Base-by-base conservation (phyloP, 2,113 vertebrate species). In the Pterophyllum scalare region DNA sequence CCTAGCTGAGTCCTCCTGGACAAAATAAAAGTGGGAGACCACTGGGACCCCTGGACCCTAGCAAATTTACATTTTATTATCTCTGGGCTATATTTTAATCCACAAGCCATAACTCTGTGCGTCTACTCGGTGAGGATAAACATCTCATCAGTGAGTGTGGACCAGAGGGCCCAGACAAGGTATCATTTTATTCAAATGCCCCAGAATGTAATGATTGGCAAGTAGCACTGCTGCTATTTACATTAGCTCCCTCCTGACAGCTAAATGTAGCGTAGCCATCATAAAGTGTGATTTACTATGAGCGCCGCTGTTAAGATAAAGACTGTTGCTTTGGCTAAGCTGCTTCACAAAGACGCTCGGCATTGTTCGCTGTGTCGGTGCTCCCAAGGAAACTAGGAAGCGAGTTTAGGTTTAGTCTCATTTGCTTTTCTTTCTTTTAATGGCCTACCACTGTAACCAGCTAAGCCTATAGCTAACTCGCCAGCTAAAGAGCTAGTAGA, bases 401-500 rank as follows among this genome's bases (percentile, higher is more conserved):
- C 33, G 13, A 56, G 60, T 40, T 43, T 12, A 13, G 3, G 11
- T 46, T 72, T 31, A 6, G 13, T n/a, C 58, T n/a, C 10, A 3
- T 77, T 79, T 31, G 58, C 15, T 80, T 65, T 75, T 19, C 35
- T 4, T 80, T 61, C 67, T 12, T 24, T 24, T 11, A 58, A 57
- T 24, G 20, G n/a, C 57, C 59, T 77, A 79, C 59, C 56, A 82
- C 11, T 60, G 24, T 40, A 70, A 86, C 46, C 76, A 75, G 80
- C 82, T 35, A 46, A 59, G 67, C 11, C 19, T 13, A 35, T 10
- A 38, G 91, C 90, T 92, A 93, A 81, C 76, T 81, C 43, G 19
- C 49, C 81, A 59, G 92, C 91, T 79, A 79, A 54, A 59, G 24
- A 85, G 90, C 88, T 88, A 87, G 49, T 80, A 43, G 14, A 26